phyloP scores from a whole-genome alignment of 1,140 invertebrate genomes.

The Dolichoris vasculosae region DNA sequence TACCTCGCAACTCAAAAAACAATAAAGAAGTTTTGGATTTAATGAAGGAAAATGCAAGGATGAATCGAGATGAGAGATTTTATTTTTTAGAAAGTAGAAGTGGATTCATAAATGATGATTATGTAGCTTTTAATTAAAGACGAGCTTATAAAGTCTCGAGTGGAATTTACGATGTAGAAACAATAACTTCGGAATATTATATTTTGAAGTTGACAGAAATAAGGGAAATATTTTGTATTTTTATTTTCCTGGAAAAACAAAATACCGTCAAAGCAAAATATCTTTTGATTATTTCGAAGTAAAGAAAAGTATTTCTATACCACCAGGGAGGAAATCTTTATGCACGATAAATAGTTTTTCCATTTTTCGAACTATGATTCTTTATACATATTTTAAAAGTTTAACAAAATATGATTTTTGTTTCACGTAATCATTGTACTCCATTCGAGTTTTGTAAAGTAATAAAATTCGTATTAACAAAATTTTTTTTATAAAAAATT shows the following conservation, averaged over 20 bases:
- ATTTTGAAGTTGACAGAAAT: not conserved
- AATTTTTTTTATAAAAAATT: constrained; percentile 14
- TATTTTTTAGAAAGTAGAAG: not conserved
- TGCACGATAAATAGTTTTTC: not conserved
- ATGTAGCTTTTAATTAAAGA: constrained; percentile 15
- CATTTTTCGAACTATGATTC: not conserved
- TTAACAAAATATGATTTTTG: not conserved
- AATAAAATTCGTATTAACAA: constrained; percentile 25
- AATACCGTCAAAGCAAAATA: not conserved
- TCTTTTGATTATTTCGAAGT: not conserved
- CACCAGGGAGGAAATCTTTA: not conserved
- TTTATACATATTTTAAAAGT: constrained; percentile 5
- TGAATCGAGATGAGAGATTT: not conserved
- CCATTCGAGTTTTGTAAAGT: constrained; percentile 2
- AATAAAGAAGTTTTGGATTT: not conserved
- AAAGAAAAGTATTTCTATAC: not conserved
- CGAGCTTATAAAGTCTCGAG: constrained; percentile 10
- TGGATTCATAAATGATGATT: constrained; percentile 21
- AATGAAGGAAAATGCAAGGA: not conserved
- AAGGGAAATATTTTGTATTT: not conserved
- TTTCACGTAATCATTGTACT: constrained; percentile 14
- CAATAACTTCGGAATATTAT: constrained; percentile 13
- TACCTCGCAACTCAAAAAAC: not conserved
- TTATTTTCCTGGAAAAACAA: not conserved
- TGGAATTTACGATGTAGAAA: not conserved